Conservation (phyloP, 2,113 vertebrate species). For the Dascyllus trimaculatus region DNA sequence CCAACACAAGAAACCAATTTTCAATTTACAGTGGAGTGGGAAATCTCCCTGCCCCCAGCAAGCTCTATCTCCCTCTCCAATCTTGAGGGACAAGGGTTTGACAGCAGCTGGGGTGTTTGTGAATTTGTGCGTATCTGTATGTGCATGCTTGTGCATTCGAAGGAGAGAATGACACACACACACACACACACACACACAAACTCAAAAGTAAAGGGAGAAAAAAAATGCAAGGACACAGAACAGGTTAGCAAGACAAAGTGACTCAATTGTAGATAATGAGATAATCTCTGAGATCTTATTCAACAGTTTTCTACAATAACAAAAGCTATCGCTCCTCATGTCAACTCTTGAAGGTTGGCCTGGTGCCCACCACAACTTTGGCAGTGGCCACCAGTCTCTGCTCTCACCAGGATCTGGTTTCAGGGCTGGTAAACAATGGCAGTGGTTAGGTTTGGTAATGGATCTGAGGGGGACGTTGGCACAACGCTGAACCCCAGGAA, state of each 20-base stretch:
- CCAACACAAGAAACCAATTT: slow-evolving; percentile 83
- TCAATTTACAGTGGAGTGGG: slow-evolving; percentile 88
- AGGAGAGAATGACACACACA: slow-evolving; percentile 24
- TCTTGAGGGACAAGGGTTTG: slow-evolving; percentile 65
- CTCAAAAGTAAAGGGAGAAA: slow-evolving; percentile 5
- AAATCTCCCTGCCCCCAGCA: slow-evolving; percentile 78
- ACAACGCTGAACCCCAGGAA: slow-evolving; percentile 67
- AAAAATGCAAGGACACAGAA: slow-evolving; percentile 4
- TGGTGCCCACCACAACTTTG: slow-evolving; percentile 71
- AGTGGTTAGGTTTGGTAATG: slow-evolving; percentile 83
- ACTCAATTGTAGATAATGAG: slow-evolving; percentile 13
- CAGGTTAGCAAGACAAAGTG: slow-evolving; percentile 1
- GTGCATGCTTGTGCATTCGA: slow-evolving; percentile 31
- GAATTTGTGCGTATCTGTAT: slow-evolving; percentile 16
- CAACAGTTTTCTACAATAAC: slow-evolving; percentile 46
- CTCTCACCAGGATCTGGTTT: slow-evolving; percentile 83
- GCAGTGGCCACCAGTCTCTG: slow-evolving; percentile 60
- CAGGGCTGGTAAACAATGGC: slow-evolving; percentile 83
- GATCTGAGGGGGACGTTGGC: slow-evolving; percentile 81
- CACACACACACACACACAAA: neutral
- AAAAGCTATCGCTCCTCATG: slow-evolving; percentile 52
- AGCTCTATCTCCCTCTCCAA: slow-evolving; percentile 71
- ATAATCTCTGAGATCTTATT: slow-evolving; percentile 46
- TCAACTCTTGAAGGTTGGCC: slow-evolving; percentile 53
- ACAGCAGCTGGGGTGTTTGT: slow-evolving; percentile 56